A percentile compares a stretch with the other conserved stretches of the same genome.
Evolutionary conservation across 2,797 vertebrate genomes (phyloP).

Genomic region (Rachycentron canadum): DNA sequence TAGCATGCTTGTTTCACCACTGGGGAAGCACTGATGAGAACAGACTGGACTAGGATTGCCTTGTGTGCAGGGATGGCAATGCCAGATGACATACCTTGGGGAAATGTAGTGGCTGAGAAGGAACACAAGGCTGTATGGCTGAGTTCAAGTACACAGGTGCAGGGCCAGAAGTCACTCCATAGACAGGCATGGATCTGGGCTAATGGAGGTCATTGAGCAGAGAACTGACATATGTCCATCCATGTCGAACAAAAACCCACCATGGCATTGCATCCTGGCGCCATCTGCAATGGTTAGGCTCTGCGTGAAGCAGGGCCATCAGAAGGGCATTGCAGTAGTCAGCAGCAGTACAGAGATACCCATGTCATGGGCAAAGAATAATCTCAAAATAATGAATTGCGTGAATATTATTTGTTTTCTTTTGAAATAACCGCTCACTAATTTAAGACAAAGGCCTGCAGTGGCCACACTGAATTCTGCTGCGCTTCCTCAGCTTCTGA

Average conservation of each 20-base stretch:
- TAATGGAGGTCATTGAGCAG: background rate
- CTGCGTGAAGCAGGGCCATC: background rate
- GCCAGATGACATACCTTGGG: too few relatives aligned
- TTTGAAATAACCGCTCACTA: background rate
- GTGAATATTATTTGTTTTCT: background rate
- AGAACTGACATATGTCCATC: conserved; percentile 1
- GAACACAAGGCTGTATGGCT: too few relatives aligned
- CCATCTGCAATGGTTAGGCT: background rate
- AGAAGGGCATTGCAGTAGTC: background rate
- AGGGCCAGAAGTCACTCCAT: too few relatives aligned
- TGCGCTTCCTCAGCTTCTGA: background rate
- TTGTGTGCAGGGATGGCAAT: too few relatives aligned
- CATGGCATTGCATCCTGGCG: background rate
- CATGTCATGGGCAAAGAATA: background rate
- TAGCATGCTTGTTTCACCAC: too few relatives aligned
- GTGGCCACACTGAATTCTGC: background rate
- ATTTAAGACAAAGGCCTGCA: background rate
- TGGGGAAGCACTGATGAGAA: background rate
- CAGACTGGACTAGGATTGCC: too few relatives aligned
- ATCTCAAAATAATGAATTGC: background rate
- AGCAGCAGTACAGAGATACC: background rate
- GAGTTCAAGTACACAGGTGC: too few relatives aligned
- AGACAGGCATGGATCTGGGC: too few relatives aligned
- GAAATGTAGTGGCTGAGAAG: too few relatives aligned
- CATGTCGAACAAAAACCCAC: background rate